These are phyloP conservation scores for Karalla daura DNA, from an alignment of 2,797 vertebrate genomes.

Conservation along the genomic window DNA sequence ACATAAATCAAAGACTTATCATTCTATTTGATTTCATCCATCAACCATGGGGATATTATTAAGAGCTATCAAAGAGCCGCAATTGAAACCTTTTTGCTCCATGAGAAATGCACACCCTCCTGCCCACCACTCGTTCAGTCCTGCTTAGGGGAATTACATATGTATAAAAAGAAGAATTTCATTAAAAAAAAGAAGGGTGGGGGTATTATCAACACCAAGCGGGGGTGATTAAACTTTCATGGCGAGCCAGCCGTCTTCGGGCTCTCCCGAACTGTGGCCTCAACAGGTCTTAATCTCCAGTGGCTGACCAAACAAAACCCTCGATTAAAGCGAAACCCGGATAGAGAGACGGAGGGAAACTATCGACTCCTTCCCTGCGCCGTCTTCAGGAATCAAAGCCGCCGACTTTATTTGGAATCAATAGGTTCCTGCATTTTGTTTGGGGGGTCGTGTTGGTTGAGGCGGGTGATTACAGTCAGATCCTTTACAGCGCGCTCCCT, in stretches of 20 bases:
- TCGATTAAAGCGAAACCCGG: slow-evolving; percentile 24
- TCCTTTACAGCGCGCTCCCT: slow-evolving; percentile 59
- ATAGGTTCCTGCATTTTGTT: slow-evolving; percentile 42
- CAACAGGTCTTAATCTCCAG: slow-evolving; percentile 73
- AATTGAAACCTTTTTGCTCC: slow-evolving; percentile 81
- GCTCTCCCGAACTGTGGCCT: slow-evolving; percentile 57
- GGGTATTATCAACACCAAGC: slow-evolving; percentile 61
- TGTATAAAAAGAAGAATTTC: slow-evolving; percentile 49
- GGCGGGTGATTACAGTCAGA: slow-evolving; percentile 32
- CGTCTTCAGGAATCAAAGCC: slow-evolving; percentile 42
- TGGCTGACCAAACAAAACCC: slow-evolving; percentile 62
- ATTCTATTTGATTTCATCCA: slow-evolving; percentile 79
- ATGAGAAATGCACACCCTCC: slow-evolving; percentile 49
- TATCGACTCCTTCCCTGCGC: slow-evolving; percentile 33
- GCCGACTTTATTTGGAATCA: slow-evolving; percentile 56
- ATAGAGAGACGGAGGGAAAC: slow-evolving; percentile 13
- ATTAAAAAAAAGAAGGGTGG: slow-evolving; percentile 50
- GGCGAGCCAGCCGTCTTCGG: slow-evolving; percentile 52
- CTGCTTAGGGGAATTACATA: slow-evolving; percentile 61
- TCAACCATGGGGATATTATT: slow-evolving; percentile 77
- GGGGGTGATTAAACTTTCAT: slow-evolving; percentile 71
- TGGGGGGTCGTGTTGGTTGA: slow-evolving; percentile 28
- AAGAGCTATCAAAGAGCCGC: slow-evolving; percentile 72
- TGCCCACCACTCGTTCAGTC: slow-evolving; percentile 51
- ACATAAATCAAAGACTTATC: slow-evolving; percentile 76